phyloP scores from a whole-genome alignment of 2,888 invertebrate genomes.

The Atethmia centrago region DNA sequence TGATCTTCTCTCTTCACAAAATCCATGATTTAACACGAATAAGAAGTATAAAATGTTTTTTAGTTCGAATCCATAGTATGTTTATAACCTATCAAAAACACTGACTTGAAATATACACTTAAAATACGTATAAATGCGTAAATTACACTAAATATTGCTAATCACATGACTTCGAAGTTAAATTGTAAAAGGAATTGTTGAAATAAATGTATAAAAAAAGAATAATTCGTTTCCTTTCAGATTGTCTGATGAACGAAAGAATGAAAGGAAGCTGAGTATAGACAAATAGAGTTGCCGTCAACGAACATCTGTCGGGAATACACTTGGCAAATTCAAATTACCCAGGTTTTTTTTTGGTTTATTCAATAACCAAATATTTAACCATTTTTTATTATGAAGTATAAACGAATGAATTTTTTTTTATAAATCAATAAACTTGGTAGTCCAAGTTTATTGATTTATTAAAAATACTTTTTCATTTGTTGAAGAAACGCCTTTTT shows the following conservation, averaged over 20 bases:
- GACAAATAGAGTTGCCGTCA: constrained; percentile 79
- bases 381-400: too few relatives aligned
- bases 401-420: too few relatives aligned
- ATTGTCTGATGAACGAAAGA: constrained; percentile 75
- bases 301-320: constrained; percentile 82
- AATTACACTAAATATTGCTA: constrained; percentile 55
- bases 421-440: background rate
- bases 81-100: constrained; percentile 80
- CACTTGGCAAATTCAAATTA: constrained; percentile 27
- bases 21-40: constrained; percentile 78
- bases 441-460: too few relatives aligned
- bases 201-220: constrained; percentile 43
- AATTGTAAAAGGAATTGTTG: constrained; percentile 22
- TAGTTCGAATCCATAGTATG: constrained; percentile 68
- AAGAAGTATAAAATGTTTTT: constrained; percentile 38
- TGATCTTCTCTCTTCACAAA: constrained; percentile 87
- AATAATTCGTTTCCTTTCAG: constrained; percentile 75
- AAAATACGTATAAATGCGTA: constrained; percentile 62
- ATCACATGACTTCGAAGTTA: constrained; percentile 57
- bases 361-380: too few relatives aligned
- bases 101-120: constrained; percentile 68
- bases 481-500: background rate
- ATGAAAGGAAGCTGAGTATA: constrained; percentile 81
- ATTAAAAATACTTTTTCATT: too few relatives aligned
- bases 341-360: constrained; percentile 6